Evolutionary conservation across 2,113 vertebrate species (phyloP).

Genomic region (Burhinus bistriatus): DNA sequence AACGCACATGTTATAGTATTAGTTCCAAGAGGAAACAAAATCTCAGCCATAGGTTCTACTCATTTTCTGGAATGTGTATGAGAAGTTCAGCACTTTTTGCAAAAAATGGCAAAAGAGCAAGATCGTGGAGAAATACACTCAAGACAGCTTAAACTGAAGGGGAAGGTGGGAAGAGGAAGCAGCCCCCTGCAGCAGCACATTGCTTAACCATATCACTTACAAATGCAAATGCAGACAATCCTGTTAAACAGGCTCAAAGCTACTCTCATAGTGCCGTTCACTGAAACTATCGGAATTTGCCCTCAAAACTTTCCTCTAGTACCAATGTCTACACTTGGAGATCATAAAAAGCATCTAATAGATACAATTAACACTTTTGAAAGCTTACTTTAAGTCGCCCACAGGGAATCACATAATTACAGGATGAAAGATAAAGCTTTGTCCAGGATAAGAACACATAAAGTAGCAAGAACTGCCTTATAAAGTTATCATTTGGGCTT

Average conservation of each 20-base stretch:
- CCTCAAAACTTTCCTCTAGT: neutral
- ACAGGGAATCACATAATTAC: neutral
- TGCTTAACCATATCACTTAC: neutral
- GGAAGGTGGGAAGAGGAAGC: neutral
- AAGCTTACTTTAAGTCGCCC: neutral
- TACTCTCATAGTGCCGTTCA: neutral
- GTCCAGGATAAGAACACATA: neutral
- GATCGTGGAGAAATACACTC: neutral
- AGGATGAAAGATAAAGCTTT: conserved; percentile 20
- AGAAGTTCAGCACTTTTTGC: neutral
- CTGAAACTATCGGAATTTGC: conserved; percentile 17
- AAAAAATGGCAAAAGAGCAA: neutral
- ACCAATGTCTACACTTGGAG: neutral
- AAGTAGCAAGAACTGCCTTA: neutral
- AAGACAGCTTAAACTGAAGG: neutral
- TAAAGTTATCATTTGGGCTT: neutral
- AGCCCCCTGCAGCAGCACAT: neutral
- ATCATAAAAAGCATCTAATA: neutral
- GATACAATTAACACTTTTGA: neutral
- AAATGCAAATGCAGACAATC: neutral
- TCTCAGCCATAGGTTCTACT: neutral
- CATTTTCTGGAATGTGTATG: neutral
- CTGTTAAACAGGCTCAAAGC: neutral
- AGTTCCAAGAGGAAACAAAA: neutral
- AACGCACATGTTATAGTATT: accelerated